Evolutionary conservation across 2,888 invertebrate genomes (phyloP).

Genomic region (Lathronympha strigana): DNA sequence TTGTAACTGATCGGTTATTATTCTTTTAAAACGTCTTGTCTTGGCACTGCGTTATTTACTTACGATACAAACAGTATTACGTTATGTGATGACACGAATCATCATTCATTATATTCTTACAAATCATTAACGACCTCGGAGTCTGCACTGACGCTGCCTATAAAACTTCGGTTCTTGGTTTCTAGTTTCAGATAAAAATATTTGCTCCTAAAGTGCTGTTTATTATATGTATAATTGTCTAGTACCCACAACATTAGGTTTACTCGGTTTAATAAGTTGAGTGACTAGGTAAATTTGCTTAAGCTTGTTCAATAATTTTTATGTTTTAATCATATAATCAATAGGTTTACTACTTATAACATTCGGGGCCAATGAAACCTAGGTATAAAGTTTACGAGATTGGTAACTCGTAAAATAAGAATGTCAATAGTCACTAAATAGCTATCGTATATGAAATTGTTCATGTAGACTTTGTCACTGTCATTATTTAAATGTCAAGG

Average conservation of each 20-base stretch:
- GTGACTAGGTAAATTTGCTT: too few relatives aligned
- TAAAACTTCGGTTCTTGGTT: too few relatives aligned
- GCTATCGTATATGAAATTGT: conserved; percentile 6
- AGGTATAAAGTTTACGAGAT: background rate
- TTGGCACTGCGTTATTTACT: conserved; percentile 18
- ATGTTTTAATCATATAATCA: background rate
- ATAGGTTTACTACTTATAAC: background rate
- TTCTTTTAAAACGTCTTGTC: conserved; percentile 57
- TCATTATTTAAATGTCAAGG: conserved; percentile 13
- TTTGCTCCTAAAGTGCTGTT: too few relatives aligned
- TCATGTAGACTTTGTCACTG: conserved; percentile 17
- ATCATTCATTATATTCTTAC: background rate
- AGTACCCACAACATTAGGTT: too few relatives aligned
- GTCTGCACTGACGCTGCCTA: too few relatives aligned
- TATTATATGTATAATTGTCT: too few relatives aligned
- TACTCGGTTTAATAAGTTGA: too few relatives aligned
- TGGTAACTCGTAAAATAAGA: background rate
- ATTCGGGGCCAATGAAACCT: background rate
- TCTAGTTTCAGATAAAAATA: too few relatives aligned
- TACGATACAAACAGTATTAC: background rate
- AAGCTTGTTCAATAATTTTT: too few relatives aligned
- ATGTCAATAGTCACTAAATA: background rate
- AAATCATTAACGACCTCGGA: too few relatives aligned
- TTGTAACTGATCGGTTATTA: conserved; percentile 63
- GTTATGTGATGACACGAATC: conserved; percentile 7